phyloP scores from a whole-genome alignment of 2,113 vertebrate genomes.

The Corydoras sp. region DNA sequence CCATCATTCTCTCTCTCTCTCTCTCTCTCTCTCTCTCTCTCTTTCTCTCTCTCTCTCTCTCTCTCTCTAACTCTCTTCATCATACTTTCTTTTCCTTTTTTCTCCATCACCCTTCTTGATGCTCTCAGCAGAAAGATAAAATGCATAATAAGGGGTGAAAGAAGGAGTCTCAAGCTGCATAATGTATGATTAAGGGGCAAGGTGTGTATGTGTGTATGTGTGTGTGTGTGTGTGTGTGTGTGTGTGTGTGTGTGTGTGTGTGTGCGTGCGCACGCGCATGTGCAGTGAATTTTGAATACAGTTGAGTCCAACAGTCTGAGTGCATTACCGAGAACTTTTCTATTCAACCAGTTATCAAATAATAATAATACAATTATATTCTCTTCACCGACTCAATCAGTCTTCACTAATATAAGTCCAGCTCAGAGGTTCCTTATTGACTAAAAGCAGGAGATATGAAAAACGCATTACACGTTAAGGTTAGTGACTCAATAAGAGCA shows the following conservation, averaged over 20 bases:
- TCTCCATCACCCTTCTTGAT: background rate
- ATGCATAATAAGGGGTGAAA: conserved; percentile 23
- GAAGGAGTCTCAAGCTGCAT: conserved; percentile 18
- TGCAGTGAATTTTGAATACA: background rate
- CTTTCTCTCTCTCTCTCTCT: conserved; percentile 2
- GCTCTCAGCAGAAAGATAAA: conserved; percentile 16
- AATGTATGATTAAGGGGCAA: conserved; percentile 9
- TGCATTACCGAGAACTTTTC: background rate
- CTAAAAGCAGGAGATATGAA: too few species aligned
- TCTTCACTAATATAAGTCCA: too few species aligned
- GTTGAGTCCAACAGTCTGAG: background rate
- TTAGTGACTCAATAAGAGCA: too few species aligned
- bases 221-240: conserved; percentile 18
- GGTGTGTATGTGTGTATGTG: conserved; percentile 14
- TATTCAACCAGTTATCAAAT: background rate
- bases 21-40: conserved; percentile 29
- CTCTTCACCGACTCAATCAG: too few species aligned
- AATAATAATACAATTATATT: too few species aligned
- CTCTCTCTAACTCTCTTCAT: background rate
- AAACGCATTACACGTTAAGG: too few species aligned
- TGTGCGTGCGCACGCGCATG: background rate
- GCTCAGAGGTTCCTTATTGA: too few species aligned
- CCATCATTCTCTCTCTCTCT: conserved; percentile 7
- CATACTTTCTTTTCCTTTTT: background rate
- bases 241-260: conserved; percentile 23